These are phyloP conservation scores for Eptesicus fuscus DNA, from an alignment of 2,113 vertebrate genomes.

Conservation along the genomic window DNA sequence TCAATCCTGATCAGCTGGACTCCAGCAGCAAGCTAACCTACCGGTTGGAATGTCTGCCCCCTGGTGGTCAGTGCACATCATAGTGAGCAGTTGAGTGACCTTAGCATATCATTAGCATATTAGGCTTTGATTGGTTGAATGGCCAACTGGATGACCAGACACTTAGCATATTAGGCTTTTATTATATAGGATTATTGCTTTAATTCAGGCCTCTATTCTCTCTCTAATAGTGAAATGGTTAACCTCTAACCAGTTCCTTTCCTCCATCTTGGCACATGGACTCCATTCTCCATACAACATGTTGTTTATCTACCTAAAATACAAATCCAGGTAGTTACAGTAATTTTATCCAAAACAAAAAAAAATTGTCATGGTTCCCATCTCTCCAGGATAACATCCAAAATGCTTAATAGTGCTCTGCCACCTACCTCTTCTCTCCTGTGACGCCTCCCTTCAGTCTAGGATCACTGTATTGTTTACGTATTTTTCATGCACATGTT, in stretches of 20 bases:
- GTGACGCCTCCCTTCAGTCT: not conserved
- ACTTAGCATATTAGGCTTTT: too few species aligned
- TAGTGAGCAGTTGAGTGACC: too few species aligned
- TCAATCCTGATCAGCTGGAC: too few species aligned
- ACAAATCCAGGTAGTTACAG: not conserved
- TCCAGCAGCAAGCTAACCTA: too few species aligned
- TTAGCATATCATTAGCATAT: too few species aligned
- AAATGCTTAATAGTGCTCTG: not conserved
- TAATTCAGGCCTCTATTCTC: not conserved
- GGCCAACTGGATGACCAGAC: too few species aligned
- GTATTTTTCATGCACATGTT: not conserved
- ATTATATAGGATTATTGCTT: not conserved
- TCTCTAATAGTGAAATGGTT: not conserved
- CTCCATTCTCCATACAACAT: not conserved
- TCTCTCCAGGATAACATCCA: not conserved
- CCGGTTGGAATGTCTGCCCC: too few species aligned
- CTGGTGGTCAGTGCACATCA: too few species aligned
- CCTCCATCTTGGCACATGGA: not conserved
- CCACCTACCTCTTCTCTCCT: not conserved
- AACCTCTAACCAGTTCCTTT: not conserved
- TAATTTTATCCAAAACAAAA: not conserved
- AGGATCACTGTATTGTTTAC: not conserved
- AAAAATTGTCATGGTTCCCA: not conserved
- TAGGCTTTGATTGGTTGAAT: too few species aligned
- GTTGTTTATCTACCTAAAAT: not conserved